Base-by-base conservation (phyloP, 2,113 vertebrate species). In the Dipodomys merriami region DNA sequence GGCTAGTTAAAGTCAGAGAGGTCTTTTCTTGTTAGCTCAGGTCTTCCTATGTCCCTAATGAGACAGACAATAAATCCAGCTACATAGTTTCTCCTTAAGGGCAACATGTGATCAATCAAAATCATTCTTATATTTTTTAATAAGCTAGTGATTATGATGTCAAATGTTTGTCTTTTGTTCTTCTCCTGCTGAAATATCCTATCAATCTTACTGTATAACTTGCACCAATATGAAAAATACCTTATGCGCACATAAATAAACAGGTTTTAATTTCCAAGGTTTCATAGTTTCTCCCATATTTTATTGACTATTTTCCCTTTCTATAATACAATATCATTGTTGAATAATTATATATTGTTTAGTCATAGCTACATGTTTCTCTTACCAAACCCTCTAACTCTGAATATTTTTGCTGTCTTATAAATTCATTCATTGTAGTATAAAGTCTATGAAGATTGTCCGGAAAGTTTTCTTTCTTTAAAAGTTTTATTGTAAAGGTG, bases 211-310 rank as follows among this genome's bases (percentile, higher is more conserved):
- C 64, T 77, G 7, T 3, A 80, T 53, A 29, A 5, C 2, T 4
- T 69, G 1, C 0, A 35, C 72, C 10, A 53, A 9, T 81, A 67
- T 46, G 65, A 87, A 92, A 79, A 86, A 82, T 53, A 88, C 1
- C 3, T 39, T 19, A 6, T n/a, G 57, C 18, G 23, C 19, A 90
- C 12, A n/a, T 23, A 67, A 27, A 49, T 11, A 72, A 67, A 80
- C 7, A 79, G 30, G 83, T 71, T 87, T 94, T 86, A 87, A 90
- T 88, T 82, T 60, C 25, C 71, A 57, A 87, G 5, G 3, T 6
- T 29, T 77, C 16, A 71, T 5, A 15, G 9, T 19, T 83, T 87
- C 18, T 79, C 22, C 57, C 8, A 16, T 91, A 62, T n/a, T 74
- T 88, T 85, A 72, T 67, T n/a, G 57, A 27, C 1, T 62, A 78